Evolutionary conservation across 2,113 vertebrate genomes (phyloP), one percentile per base, ranked within the genome.

Genomic region (Australoheros scitulus): DNA sequence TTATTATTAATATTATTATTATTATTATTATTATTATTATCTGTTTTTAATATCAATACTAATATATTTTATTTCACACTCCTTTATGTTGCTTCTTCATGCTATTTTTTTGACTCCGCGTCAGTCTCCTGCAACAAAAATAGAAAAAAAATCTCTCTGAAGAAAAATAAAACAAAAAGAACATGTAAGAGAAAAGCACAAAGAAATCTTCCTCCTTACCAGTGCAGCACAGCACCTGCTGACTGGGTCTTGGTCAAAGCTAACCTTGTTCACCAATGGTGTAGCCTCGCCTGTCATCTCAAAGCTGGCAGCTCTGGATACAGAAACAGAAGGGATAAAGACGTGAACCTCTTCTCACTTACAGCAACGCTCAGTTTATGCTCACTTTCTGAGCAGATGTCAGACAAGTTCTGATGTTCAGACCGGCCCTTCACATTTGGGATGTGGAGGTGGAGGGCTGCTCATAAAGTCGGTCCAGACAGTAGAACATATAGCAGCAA

Each of bases 61-160:
- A 36, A 64, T 10, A 41, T 47, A 24, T 22, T 10, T 82, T 18
- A 85, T 60, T 68, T 34, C 32, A 34, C 32, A 34, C 6, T 34
- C 32, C 32, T 34, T 34, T 6, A 34, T 34, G 32, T 34, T 1
- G 6, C 5, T 34, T 34, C 32, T 34, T 72, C 34, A 15, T 74
- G 7, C 11, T 47, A 2, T 47, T 47, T 41, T 26, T 70, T 15
- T 87, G 83, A 91, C 85, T 91, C 56, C 92, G 89, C 92, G 61
- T 82, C 90, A 77, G 20, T 57, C 2, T 72, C 68, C 86, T 91
- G 77, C 56, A 81, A 52, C 15, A 84, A 80, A 58, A 13, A 63
- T 63, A 77, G 1, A 41, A 10, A 18, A 65, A 38, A 50, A 4
- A 29, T 1, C 2, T n/a, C 20, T 70, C 2, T 75, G 4, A 65